Base-by-base conservation (phyloP, 2,888 invertebrate genomes). In the Phasia obesa region DNA sequence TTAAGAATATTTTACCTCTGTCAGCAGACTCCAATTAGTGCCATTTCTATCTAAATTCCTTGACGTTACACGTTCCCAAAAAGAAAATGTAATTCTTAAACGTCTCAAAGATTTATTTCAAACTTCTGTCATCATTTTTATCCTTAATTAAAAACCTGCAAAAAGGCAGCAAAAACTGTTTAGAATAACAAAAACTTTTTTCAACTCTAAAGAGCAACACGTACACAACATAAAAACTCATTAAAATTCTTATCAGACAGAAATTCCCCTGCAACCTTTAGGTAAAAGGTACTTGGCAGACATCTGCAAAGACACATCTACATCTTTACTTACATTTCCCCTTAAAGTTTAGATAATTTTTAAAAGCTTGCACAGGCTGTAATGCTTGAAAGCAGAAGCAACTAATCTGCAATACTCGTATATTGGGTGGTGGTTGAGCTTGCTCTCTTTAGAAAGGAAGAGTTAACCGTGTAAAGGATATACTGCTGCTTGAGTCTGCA, bases 181-280 rank as follows among this genome's bases (percentile, higher is more conserved):
- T n/a, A n/a, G n/a, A n/a, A n/a, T n/a, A n/a, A n/a, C 23, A 49
- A 51, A 19, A n/a, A n/a, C 31, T 35, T 65, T 64, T 25, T 17
- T 13, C 7, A 31, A 42, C 7, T 27, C 17, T 21, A 38, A 35
- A 64, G 64, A 70, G 77, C 70, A 77, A 77, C 77, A 77, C 64
- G 77, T 77, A 64, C 19, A 25, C 69, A 77, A 69, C 70, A 55
- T 62, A n/a, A n/a, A 51, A 60, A 57, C 19, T 5, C 15, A 15
- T 35, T 19, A 38, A 57, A 27, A 78, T 71, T 17, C 71, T 65
- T 79, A 44, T 59, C 35, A 67, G 31, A 53, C 53, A 53, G 2
- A 31, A 57, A n/a, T 78, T 79, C 83, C 57, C 83, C 82, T 82
- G 64, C 60, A 76, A 81, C 77, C 55, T 51, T 53, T 17, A 38